Evolutionary conservation across 2,113 vertebrate genomes (phyloP).

Genomic region (Mola mola): DNA sequence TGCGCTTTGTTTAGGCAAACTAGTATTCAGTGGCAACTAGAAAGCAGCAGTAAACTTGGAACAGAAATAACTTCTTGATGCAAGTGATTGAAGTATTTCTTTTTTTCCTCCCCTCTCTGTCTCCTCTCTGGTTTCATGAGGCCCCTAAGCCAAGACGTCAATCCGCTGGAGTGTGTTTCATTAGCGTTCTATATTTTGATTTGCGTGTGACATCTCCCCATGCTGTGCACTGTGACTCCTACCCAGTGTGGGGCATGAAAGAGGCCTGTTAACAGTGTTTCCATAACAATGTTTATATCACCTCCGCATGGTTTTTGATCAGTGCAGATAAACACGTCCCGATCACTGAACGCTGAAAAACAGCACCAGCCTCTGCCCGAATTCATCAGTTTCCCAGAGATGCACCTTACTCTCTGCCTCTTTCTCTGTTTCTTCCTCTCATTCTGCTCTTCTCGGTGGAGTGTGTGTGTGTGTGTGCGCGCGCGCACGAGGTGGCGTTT

Average conservation of each 20-base stretch:
- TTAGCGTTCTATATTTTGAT: constrained; percentile 73
- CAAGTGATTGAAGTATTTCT: constrained; percentile 59
- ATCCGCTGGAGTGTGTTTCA: constrained; percentile 73
- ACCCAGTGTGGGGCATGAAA: constrained; percentile 67
- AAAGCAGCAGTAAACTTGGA: constrained; percentile 50
- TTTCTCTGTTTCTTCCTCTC: constrained; percentile 33
- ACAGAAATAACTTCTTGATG: constrained; percentile 64
- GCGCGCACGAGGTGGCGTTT: constrained; percentile 48
- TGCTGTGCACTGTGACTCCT: constrained; percentile 65
- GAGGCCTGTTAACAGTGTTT: constrained; percentile 66
- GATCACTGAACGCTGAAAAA: constrained; percentile 64
- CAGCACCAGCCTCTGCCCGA: constrained; percentile 55
- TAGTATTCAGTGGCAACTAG: constrained; percentile 25
- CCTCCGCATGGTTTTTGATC: constrained; percentile 76
- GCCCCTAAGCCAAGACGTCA: constrained; percentile 68
- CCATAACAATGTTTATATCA: constrained; percentile 77
- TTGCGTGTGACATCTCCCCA: constrained; percentile 71
- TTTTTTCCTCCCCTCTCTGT: constrained; percentile 10
- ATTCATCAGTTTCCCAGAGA: constrained; percentile 52
- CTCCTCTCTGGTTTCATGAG: constrained; percentile 63
- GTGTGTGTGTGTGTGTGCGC: constrained; percentile 25
- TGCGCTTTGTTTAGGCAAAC: constrained; percentile 26
- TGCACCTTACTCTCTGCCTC: constrained; percentile 28
- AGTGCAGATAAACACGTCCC: constrained; percentile 69
- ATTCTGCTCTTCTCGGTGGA: constrained; percentile 17